Conservation (phyloP, 2,888 invertebrate genomes). For the Atethmia centrago region DNA sequence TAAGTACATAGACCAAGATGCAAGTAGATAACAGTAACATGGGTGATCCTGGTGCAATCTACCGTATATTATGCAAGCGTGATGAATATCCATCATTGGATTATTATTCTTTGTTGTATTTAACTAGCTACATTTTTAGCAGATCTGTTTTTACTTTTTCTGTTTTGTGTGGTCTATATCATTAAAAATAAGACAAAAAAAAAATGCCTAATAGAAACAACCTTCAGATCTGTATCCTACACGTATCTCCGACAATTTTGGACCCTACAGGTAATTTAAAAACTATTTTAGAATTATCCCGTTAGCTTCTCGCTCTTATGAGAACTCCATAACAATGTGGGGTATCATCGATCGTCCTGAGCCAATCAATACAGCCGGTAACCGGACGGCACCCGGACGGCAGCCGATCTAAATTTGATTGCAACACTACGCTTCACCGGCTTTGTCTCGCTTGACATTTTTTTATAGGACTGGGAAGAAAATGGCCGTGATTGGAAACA, state of each 20-base stretch:
- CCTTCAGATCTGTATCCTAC: background rate
- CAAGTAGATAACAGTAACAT: background rate
- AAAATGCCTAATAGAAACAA: background rate
- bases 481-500: conserved; percentile 34
- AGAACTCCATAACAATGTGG: conserved; percentile 39
- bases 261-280: conserved; percentile 37
- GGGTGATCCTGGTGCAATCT: background rate
- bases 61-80: background rate
- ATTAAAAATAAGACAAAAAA: conserved; percentile 6
- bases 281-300: conserved; percentile 33
- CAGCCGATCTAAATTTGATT: conserved; percentile 53
- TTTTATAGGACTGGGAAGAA: conserved; percentile 28
- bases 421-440: conserved; percentile 42
- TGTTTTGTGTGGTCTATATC: too few relatives aligned
- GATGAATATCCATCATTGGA: background rate
- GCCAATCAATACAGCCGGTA: conserved; percentile 58
- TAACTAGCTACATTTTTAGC: background rate
- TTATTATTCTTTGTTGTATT: background rate
- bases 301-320: conserved; percentile 31
- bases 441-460: conserved; percentile 25
- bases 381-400: conserved; percentile 19
- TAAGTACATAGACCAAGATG: background rate
- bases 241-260: conserved; percentile 13
- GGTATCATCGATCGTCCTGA: conserved; percentile 8
- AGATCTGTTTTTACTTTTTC: background rate